Evolutionary conservation across 2,113 vertebrate species (phyloP).

Genomic region (Chrysochloris asiatica): DNA sequence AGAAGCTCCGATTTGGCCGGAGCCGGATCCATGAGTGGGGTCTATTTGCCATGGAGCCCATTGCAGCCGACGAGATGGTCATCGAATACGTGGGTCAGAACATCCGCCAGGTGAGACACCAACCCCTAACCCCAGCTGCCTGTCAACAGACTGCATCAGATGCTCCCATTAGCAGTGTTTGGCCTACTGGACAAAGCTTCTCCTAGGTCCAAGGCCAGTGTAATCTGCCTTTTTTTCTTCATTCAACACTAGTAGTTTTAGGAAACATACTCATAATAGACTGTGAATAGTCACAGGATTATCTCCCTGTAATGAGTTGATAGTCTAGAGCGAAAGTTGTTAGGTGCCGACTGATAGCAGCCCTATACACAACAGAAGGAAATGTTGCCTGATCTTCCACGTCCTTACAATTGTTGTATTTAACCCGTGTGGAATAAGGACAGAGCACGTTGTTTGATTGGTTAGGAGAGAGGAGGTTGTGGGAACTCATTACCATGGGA

Average conservation of each 20-base stretch:
- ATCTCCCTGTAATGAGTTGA: too few relatives aligned
- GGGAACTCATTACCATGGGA: background rate
- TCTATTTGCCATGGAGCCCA: slow-evolving; percentile 96
- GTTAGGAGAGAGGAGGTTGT: fast-evolving
- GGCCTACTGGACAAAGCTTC: background rate
- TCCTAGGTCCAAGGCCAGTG: background rate
- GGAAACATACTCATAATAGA: background rate
- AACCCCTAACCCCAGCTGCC: background rate
- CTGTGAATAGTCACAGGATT: too few relatives aligned
- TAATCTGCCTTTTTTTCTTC: background rate
- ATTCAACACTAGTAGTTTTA: background rate
- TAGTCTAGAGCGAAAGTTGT: too few relatives aligned
- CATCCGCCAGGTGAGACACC: slow-evolving; percentile 91
- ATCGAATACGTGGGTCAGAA: slow-evolving; percentile 97
- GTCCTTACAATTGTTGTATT: too few relatives aligned
- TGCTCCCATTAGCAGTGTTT: background rate
- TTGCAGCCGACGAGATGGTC: slow-evolving; percentile 97
- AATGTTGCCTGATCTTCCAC: too few relatives aligned
- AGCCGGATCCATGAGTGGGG: slow-evolving; percentile 98
- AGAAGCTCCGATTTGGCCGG: slow-evolving; percentile 94
- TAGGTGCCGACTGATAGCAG: too few relatives aligned
- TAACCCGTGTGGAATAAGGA: background rate
- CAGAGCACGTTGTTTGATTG: background rate
- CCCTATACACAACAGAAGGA: too few relatives aligned
- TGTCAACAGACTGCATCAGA: too few relatives aligned